Evolutionary conservation across 2,797 vertebrate genomes (phyloP).

Genomic region (Falco novaeseelandiae): DNA sequence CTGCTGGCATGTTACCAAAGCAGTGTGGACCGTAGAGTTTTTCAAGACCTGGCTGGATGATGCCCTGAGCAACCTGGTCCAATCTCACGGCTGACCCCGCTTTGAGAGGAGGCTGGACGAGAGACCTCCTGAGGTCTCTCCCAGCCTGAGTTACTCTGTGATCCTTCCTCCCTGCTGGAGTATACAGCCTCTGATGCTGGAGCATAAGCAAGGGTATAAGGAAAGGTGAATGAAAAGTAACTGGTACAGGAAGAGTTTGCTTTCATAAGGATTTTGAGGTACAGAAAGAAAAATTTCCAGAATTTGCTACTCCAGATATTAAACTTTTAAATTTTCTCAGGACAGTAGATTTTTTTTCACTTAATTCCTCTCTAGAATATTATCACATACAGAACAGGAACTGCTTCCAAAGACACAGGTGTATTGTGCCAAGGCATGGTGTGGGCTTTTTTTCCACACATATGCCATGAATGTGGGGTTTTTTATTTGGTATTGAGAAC

Average conservation of each 20-base stretch:
- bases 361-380: background rate
- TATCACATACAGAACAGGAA: background rate
- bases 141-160: background rate
- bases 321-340: background rate
- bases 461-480: background rate
- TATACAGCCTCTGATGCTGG: background rate
- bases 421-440: background rate
- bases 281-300: background rate
- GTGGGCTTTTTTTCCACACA: background rate
- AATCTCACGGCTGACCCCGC: background rate
- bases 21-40: rapidly evolving
- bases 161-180: background rate
- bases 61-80: background rate
- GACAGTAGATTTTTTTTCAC: background rate
- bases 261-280: background rate
- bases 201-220: background rate
- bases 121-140: background rate
- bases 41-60: background rate
- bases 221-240: background rate
- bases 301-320: background rate
- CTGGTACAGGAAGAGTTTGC: background rate
- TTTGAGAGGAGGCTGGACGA: background rate
- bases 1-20: background rate
- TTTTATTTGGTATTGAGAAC: background rate
- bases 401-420: background rate